These are phyloP conservation scores for Mesorhabditis sp. DNA, from an alignment of 2,888 invertebrate species.

Conservation along the genomic window DNA sequence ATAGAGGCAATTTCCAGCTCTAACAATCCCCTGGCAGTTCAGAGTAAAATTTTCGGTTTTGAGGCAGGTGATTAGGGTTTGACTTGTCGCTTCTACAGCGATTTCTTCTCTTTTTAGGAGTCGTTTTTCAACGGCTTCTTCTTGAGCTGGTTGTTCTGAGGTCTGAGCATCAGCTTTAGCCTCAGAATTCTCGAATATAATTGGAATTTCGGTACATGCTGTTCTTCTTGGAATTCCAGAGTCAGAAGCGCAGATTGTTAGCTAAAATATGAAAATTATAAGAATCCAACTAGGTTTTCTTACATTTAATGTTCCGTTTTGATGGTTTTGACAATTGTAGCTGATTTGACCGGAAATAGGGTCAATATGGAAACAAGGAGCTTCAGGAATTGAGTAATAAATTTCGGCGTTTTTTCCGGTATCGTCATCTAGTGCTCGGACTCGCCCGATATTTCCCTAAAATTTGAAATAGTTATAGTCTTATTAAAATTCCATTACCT, in stretches of 20 bases:
- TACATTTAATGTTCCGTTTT: background rate
- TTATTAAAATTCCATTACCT: background rate
- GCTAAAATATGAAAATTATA: background rate
- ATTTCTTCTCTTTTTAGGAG: background rate
- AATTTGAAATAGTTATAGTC: background rate
- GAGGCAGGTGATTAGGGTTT: too few relatives aligned
- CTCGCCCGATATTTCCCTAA: background rate
- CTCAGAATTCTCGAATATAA: background rate
- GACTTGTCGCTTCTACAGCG: background rate
- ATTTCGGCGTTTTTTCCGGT: background rate
- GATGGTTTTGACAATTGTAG: background rate
- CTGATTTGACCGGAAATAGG: background rate
- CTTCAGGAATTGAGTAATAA: background rate
- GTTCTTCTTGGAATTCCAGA: background rate
- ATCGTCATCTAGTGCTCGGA: background rate
- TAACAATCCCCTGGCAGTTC: too few relatives aligned
- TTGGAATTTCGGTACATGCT: background rate
- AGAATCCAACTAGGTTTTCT: background rate
- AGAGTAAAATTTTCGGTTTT: too few relatives aligned
- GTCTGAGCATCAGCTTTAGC: background rate
- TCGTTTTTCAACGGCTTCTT: background rate
- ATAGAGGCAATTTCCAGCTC: too few relatives aligned
- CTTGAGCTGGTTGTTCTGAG: background rate
- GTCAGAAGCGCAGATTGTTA: background rate
- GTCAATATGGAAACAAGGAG: slow-evolving; percentile 1